Evolutionary conservation across 2,113 vertebrate genomes (phyloP), one percentile per base, ranked within the genome.

Genomic region (Chaenogobius annularis): DNA sequence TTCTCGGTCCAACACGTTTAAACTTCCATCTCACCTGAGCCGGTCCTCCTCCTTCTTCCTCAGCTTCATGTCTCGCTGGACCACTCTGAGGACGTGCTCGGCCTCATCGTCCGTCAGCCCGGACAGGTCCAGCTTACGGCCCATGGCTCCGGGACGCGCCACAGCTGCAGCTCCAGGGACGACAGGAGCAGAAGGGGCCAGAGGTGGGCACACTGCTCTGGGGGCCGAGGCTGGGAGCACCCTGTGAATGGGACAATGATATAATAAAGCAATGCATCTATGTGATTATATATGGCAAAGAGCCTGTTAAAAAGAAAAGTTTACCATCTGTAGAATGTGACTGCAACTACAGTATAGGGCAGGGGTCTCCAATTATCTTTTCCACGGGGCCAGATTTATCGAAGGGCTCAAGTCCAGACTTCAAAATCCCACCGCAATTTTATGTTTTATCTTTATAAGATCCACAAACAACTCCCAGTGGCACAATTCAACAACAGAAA

Each of bases 101-200:
- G 97, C 97, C 90, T 99, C 97, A 44, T 94, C 94, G 1, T 97
- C 95, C 0, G 96, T 98, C 88, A 99, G 91, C 52, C 94, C 94
- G 0, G 97, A 97, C 86, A 99, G 95, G 87, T 99, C 96, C 86
- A 99, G 92, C 91, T 97, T 98, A 82, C 96, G 93, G 72, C 97
- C 96, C 97, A 99, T 98, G 68, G 46, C 87, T 84, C 69, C 72
- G 58, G 68, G 72, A 70, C 63, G 81, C 46, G 69, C 81, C 87
- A 82, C 79, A 72, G 14, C 59, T 75, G 69, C 68, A 68, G 72
- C 81, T 85, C 74, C 76, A 37, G 73, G 22, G 47, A n/a, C 61
- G 44, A 74, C 63, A 62, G 69, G 69, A 61, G 52, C 52, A 79
- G 70, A 79, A 78, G 65, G 48, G 68, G 64, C 58, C 44, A 15